Conservation (phyloP, 2,888 invertebrate genomes). For the Trissolcus japonicus region DNA sequence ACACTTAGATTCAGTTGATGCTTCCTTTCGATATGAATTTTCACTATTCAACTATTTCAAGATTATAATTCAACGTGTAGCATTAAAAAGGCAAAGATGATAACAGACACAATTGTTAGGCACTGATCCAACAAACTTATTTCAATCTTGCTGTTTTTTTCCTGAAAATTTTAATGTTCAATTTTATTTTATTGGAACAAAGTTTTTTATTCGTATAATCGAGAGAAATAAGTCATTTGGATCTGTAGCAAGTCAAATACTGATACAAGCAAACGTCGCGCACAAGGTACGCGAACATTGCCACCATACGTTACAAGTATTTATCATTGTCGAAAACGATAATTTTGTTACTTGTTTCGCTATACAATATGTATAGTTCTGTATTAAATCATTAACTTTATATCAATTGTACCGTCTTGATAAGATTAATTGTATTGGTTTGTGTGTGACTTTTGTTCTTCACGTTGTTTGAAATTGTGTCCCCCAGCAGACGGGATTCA, state of each 20-base stretch:
- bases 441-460: slow-evolving; percentile 7
- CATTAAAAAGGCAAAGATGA: slow-evolving; percentile 56
- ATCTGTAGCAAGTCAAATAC: slow-evolving; percentile 42
- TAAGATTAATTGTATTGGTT: slow-evolving; percentile 28
- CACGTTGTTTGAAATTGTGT: slow-evolving; percentile 3
- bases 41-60: slow-evolving; percentile 49
- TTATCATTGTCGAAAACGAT: slow-evolving; percentile 40
- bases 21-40: slow-evolving; percentile 54
- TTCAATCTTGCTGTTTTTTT: not conserved
- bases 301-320: slow-evolving; percentile 31
- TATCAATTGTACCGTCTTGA: slow-evolving; percentile 35
- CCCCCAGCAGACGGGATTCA: not conserved
- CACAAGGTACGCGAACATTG: slow-evolving; percentile 25
- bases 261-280: slow-evolving; percentile 50
- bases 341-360: slow-evolving; percentile 14
- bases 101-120: slow-evolving; percentile 42
- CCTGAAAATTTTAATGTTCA: not conserved
- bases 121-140: not conserved
- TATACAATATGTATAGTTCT: slow-evolving; percentile 50
- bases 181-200: not conserved
- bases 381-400: slow-evolving; percentile 39
- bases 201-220: not conserved
- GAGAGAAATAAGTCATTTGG: slow-evolving; percentile 13
- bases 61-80: slow-evolving; percentile 50
- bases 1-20: slow-evolving; percentile 47